Conservation (phyloP, 2,797 vertebrate species). For the Leucoraja ocellata region DNA sequence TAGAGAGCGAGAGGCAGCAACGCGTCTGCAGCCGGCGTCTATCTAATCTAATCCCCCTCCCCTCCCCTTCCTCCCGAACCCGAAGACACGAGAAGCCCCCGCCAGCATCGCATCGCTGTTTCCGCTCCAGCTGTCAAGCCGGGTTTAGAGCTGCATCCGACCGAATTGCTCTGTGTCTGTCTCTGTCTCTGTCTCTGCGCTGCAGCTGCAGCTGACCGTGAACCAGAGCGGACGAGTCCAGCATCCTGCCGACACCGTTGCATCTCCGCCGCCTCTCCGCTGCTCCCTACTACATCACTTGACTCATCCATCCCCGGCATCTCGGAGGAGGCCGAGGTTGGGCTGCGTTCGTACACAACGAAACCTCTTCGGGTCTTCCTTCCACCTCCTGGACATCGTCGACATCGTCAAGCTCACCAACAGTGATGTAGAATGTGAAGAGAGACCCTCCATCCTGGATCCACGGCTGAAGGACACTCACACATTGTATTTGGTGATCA, state of each 20-base stretch:
- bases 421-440: neutral
- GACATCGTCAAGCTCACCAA: neutral
- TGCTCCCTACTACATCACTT: neutral
- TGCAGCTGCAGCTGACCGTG: conserved; percentile 28
- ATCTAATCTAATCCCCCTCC: neutral
- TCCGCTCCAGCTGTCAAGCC: neutral
- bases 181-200: too few relatives aligned
- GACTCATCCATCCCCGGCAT: neutral
- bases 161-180: neutral
- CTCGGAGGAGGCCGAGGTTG: neutral
- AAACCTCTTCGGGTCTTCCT: neutral
- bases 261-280: neutral
- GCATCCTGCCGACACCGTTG: neutral
- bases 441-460: neutral
- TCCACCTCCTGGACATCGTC: neutral
- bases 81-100: neutral
- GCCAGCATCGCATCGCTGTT: neutral
- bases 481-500: neutral
- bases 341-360: neutral
- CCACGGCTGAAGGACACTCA: too few relatives aligned
- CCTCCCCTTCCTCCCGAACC: neutral
- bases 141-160: neutral
- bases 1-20: neutral
- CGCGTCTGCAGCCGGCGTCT: too few relatives aligned
- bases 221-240: neutral